phyloP scores from a whole-genome alignment of 1,140 invertebrate genomes.

The Nasonia vitripennis region DNA sequence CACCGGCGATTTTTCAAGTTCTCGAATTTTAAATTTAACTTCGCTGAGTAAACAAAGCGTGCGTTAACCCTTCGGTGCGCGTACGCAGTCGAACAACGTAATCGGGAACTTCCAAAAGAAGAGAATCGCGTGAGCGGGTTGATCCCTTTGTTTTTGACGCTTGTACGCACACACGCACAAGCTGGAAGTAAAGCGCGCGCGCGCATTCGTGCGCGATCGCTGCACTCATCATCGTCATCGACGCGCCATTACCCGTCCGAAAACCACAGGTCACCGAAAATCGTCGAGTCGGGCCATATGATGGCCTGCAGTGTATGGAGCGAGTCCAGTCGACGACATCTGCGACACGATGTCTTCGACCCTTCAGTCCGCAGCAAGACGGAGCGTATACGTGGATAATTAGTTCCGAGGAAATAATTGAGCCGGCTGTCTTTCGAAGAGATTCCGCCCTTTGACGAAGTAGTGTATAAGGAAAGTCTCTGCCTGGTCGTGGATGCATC shows the following conservation, averaged over 20 bases:
- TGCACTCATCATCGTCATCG: background rate
- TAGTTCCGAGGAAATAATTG: slow-evolving; percentile 37
- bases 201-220: background rate
- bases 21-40: too few species aligned
- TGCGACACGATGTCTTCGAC: slow-evolving; percentile 41
- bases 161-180: slow-evolving; percentile 37
- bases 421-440: slow-evolving; percentile 15
- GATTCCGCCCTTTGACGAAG: slow-evolving; percentile 29
- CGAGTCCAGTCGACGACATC: slow-evolving; percentile 22
- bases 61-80: too few species aligned
- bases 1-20: background rate
- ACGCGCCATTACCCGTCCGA: background rate
- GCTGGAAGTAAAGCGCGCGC: slow-evolving; percentile 54
- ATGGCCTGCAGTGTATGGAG: background rate
- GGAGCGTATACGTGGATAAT: background rate
- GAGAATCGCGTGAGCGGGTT: slow-evolving; percentile 16
- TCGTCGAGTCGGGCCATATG: slow-evolving; percentile 16
- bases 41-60: too few species aligned
- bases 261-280: slow-evolving; percentile 60
- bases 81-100: background rate
- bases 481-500: background rate
- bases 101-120: background rate
- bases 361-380: background rate
- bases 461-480: background rate
- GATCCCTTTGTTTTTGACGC: background rate